A percentile compares a stretch with the other conserved stretches of the same genome.
Evolutionary conservation across 2,113 vertebrate species (phyloP).

Genomic region (Trichechus manatus): DNA sequence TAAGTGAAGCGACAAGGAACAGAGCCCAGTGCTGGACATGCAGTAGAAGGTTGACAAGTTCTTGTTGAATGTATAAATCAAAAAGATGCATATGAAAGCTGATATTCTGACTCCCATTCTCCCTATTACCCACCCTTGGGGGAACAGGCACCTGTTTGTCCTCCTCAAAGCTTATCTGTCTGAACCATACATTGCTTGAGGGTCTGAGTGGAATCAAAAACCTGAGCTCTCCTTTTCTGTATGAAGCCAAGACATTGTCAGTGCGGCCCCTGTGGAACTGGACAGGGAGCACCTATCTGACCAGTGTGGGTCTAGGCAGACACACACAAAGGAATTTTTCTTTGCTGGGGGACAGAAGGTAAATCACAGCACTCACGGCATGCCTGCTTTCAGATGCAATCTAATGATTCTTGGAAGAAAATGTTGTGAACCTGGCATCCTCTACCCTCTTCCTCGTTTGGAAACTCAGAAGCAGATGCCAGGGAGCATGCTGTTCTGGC

Average conservation of each 20-base stretch:
- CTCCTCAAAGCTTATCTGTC: slow-evolving; percentile 66
- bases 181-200: not conserved
- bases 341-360: not conserved
- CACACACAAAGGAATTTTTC: not conserved
- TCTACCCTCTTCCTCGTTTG: not conserved
- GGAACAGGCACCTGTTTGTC: not conserved
- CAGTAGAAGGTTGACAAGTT: not conserved
- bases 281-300: not conserved
- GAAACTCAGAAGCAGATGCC: not conserved
- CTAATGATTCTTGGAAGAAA: not conserved
- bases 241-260: not conserved
- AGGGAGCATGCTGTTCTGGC: not conserved
- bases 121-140: not conserved
- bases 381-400: not conserved
- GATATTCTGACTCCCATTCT: not conserved
- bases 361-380: not conserved
- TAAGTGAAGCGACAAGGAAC: not conserved
- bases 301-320: not conserved
- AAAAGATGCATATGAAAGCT: slow-evolving; percentile 51
- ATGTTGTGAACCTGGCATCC: not conserved
- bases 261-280: fast-evolving
- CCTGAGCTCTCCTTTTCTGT: not conserved
- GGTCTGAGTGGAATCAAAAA: slow-evolving; percentile 62
- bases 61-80: not conserved
- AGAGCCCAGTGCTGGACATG: not conserved